These are phyloP conservation scores for Pseudomyrmex cubaensis DNA, from an alignment of 1,140 invertebrate species.

Conservation along the genomic window DNA sequence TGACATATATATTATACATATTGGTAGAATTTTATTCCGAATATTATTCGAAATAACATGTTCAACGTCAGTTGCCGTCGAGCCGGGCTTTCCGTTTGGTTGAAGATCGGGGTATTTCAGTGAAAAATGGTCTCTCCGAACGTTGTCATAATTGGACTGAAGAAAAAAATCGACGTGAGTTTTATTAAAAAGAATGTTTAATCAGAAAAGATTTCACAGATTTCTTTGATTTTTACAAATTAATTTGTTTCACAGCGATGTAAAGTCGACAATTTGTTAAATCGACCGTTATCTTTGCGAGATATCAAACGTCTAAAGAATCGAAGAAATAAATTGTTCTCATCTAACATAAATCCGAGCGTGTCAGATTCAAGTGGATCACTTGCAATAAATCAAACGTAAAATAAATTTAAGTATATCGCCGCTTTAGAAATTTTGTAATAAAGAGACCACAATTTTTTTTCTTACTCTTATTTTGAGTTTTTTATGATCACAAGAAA, in stretches of 20 bases:
- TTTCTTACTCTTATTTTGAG: slow-evolving; percentile 17
- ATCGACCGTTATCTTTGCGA: background rate
- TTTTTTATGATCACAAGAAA: background rate
- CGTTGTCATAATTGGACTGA: slow-evolving; percentile 9
- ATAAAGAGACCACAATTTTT: slow-evolving; percentile 29
- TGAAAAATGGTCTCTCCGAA: slow-evolving; percentile 22
- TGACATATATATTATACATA: background rate
- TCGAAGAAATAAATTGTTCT: slow-evolving; percentile 1
- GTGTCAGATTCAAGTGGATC: slow-evolving; percentile 10
- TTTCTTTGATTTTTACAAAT: background rate
- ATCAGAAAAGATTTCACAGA: background rate
- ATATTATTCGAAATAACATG: slow-evolving; percentile 22
- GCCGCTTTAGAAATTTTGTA: slow-evolving; percentile 17
- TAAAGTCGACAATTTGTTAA: slow-evolving; percentile 4
- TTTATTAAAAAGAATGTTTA: background rate
- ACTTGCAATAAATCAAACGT: slow-evolving; percentile 15
- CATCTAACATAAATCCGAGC: slow-evolving; percentile 29
- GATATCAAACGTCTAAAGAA: slow-evolving; percentile 21
- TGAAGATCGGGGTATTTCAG: slow-evolving; percentile 6
- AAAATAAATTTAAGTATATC: slow-evolving; percentile 16
- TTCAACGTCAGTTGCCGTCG: slow-evolving; percentile 41
- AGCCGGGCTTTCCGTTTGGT: slow-evolving; percentile 22
- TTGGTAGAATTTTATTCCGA: slow-evolving; percentile 18
- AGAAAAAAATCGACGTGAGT: background rate
- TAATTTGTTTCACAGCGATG: background rate